phyloP scores from a whole-genome alignment of 2,888 invertebrate species.

The Dendrolimus pini region DNA sequence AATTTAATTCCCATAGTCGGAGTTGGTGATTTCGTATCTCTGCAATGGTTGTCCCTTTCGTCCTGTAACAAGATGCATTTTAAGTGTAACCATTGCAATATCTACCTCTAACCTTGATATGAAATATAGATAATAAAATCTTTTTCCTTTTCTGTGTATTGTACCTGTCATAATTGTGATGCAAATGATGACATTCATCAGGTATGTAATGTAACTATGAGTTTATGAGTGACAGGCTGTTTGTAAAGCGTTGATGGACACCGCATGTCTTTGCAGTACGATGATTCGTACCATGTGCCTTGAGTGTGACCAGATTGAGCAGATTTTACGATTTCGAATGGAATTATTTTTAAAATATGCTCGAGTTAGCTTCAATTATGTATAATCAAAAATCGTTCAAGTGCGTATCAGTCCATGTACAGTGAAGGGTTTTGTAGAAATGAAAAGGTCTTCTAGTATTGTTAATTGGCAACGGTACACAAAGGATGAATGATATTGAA shows the following conservation, averaged over 20 bases:
- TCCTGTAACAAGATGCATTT: slow-evolving; percentile 40
- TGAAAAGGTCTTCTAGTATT: no score
- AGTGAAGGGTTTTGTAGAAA: no score
- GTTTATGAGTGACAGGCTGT: slow-evolving; percentile 23
- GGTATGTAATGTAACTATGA: slow-evolving; percentile 7
- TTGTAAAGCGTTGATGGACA: slow-evolving; percentile 25
- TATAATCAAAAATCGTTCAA: no score
- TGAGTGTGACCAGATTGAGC: no score
- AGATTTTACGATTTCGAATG: no score
- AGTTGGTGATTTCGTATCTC: slow-evolving; percentile 65
- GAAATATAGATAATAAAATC: neutral
- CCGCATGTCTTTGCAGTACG: slow-evolving; percentile 19
- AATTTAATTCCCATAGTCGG: slow-evolving; percentile 82
- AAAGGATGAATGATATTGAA: no score
- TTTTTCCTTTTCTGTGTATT: neutral
- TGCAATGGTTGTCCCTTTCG: slow-evolving; percentile 43
- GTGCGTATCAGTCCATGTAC: no score
- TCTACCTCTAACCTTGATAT: neutral
- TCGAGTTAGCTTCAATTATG: no score
- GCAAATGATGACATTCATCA: slow-evolving; percentile 21
- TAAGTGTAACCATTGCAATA: neutral
- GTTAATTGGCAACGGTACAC: no score
- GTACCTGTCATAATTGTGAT: slow-evolving; percentile 14
- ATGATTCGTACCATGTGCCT: slow-evolving; percentile 7
- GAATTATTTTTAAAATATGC: no score